Base-by-base conservation (phyloP, 92 coral and sea anemone genomes). In the Porites rus region DNA sequence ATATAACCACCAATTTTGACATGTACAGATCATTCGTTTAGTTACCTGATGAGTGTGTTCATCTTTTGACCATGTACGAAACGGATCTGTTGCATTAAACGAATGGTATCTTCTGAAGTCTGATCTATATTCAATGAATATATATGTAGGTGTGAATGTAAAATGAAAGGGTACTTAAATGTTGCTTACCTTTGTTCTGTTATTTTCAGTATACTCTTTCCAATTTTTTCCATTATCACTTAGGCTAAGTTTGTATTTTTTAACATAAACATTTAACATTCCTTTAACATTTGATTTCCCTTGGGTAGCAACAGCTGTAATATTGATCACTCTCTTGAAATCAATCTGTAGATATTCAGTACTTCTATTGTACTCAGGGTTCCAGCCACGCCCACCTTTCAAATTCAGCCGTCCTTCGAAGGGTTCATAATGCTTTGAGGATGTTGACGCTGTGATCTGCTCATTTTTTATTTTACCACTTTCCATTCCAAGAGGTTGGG, bases 401-500 rank as follows among this genome's bases (percentile, higher is more conserved):
- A 70, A 63, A 73, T 92, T 85, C 1, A 92, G 91, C 21, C 95
- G 74, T 10, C 84, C 95, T 76, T 82, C 84, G 12, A 70, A 73
- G 2, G 90, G 82, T 8, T 81, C 92, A 65, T 71, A 21, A 5
- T 69, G 53, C 31, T 2, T 46, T 46, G 51, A 58, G 82, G 25
- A 21, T 22, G 61, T 66, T 11, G 83, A 85, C 0, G 82, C 88
- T 56, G 78, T 84, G 10, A 92, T 84, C 70, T 92, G 91, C 19
- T 78, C 84, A 81, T 92, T 81, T 62, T 68, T 51, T 19, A 92
- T 86, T 51, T 85, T 70, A 24, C 95, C 91, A 73, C 64, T 92
- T 74, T 89, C 95, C 95, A 92, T 92, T 19, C 95, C 95, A 10
- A 92, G 86, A 64, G 95, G 89, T 68, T 75, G 88, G 19, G 76